Evolutionary conservation across 2,113 vertebrate species (phyloP), one percentile per base, ranked within the genome.

Genomic region (Arvicanthis niloticus): DNA sequence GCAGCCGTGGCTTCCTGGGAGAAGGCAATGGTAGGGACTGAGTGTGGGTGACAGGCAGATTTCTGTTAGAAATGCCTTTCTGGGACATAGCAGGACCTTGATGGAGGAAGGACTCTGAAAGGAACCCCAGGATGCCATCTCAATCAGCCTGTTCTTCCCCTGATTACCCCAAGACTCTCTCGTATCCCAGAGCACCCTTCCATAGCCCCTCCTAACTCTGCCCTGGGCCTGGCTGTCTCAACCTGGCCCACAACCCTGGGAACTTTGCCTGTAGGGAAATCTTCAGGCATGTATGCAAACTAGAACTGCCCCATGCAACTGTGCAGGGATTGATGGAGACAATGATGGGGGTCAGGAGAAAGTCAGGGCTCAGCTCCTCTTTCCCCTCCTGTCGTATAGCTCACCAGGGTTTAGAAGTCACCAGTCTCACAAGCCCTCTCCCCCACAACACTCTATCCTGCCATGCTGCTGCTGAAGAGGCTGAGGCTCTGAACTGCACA

Each of bases 241-340:
- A 62, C 48, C 92, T 97, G 96, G 93, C 88, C 89, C 31, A 21
- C 29, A 94, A 87, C 91, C 95, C 96, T 87, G 51, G 72, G 53
- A 89, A 96, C 92, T 98, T 97, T 98, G 97, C 95, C 94, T 97
- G 42, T 96, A 96, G 95, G 97, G 91, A 97, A 97, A 97, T 70
- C 26, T 72, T 48, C 60, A 73, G 86, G 40, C 51, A 76, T 76
- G 31, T 97, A 95, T 98, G 97, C 96, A 97, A 97, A 97, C 58
- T 45, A 67, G 62, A 56, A 62, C 2, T 29, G 68, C 2, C 51
- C 21, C 37, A 1, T 19, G 58, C 68, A 48, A 60, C 22, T 34
- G 45, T 70, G 58, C 3, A 8, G 15, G 21, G 51, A 75, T 56
- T 84, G 89, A 56, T 53, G 45, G 19, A 72, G 81, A 19, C 53